Evolutionary conservation across 2,888 invertebrate genomes (phyloP), one percentile per base, ranked within the genome.

Genomic region (Phasia obesa): DNA sequence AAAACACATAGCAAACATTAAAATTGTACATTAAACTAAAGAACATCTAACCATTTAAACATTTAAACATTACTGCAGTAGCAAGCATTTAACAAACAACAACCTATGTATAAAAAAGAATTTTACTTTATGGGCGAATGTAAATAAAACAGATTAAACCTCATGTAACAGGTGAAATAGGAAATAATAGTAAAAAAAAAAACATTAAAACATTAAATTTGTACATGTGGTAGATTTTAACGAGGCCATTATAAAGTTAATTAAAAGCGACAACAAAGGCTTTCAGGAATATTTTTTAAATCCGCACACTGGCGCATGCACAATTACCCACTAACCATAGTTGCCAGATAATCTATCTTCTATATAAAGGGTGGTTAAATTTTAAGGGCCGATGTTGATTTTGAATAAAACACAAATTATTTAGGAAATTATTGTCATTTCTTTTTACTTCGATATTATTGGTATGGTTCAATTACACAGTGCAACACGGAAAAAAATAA

Each of bases 201-300:
- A 59, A 51, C 38, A 31, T n/a, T 38, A 19, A 47, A 44, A 57
- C 57, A 47, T 47, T 64, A 17, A 74, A 75, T 55, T 75, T 69
- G 27, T 75, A 51, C 49, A 51, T 74, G 42, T 47, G 35, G 47
- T 79, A 69, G 35, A 65, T 82, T 65, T 74, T 82, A 82, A 82
- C 74, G 70, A 82, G 78, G 74, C 74, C 70, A 82, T 82, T 82
- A 79, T 78, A 82, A 78, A 74, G 78, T 78, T 75, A 82, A 82
- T 82, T 82, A 82, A 59, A 64, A 78, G 73, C 9, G 69, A 70
- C 70, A 82, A 79, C 57, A 78, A 59, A 73, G 47, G 27, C 55
- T 57, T 53, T 73, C 73, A 62, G 71, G 57, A 49, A 47, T 77
- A 57, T 25, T 73, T 73, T 23, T 31, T 38, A 74, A 69, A 49